These are phyloP conservation scores for Tachina lurida DNA, from an alignment of 2,888 invertebrate genomes.

Conservation along the genomic window DNA sequence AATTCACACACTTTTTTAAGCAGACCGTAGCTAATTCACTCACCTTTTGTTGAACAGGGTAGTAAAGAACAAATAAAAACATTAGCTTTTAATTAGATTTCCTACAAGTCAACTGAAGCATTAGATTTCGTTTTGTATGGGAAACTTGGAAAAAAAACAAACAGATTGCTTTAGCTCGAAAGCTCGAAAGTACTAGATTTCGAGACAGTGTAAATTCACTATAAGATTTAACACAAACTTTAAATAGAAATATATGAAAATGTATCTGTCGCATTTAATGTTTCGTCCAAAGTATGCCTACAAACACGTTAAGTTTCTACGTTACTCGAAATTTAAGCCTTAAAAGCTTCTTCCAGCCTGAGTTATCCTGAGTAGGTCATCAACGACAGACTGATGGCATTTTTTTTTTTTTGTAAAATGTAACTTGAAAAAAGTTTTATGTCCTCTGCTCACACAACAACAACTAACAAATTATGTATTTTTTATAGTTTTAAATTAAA, in stretches of 20 bases:
- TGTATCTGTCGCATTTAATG: neutral
- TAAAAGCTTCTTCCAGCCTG: constrained; percentile 1
- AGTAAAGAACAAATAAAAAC: no score
- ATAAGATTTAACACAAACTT: neutral
- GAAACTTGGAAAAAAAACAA: no score
- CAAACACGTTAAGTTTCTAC: neutral
- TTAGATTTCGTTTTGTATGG: no score
- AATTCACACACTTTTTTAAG: no score
- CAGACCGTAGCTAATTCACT: no score
- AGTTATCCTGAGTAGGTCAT: neutral
- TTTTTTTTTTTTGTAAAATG: constrained; percentile 23
- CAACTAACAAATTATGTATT: constrained; percentile 9
- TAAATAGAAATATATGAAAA: neutral
- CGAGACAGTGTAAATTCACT: no score
- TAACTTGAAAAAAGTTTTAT: constrained; percentile 17
- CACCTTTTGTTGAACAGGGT: no score
- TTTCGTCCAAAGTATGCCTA: neutral
- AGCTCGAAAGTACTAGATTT: no score
- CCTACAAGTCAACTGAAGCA: no score
- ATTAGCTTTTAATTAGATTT: no score
- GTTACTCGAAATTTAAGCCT: neutral
- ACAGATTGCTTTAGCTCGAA: no score
- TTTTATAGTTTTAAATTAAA: constrained; percentile 23
- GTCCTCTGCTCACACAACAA: neutral
- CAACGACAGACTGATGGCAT: constrained; percentile 10